Conservation (phyloP, 2,888 invertebrate species). For the Agrochola macilenta region DNA sequence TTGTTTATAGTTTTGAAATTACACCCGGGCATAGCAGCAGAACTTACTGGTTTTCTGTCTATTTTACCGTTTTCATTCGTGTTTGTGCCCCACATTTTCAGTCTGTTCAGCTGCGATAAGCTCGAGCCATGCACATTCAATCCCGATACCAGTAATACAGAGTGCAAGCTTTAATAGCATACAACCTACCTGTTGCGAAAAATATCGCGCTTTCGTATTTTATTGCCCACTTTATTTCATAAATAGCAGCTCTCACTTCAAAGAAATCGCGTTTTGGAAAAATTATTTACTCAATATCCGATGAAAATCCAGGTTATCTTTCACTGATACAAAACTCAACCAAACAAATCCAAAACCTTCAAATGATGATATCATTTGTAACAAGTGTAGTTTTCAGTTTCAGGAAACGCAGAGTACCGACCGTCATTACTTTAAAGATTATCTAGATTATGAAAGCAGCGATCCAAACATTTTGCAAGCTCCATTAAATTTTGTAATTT, state of each 20-base stretch:
- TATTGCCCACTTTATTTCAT: constrained; percentile 11
- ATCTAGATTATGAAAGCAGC: constrained; percentile 32
- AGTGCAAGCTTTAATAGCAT: constrained; percentile 39
- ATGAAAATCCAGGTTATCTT: constrained; percentile 7
- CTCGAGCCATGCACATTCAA: constrained; percentile 31
- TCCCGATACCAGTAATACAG: constrained; percentile 39
- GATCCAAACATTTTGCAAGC: constrained; percentile 34
- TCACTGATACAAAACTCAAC: neutral
- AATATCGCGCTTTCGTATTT: constrained; percentile 25
- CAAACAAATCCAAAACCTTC: constrained; percentile 21
- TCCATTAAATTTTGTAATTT: constrained; percentile 32
- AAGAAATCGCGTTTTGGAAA: constrained; percentile 8
- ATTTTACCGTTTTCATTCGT: constrained; percentile 15
- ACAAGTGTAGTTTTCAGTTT: constrained; percentile 29
- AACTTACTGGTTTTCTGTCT: constrained; percentile 7
- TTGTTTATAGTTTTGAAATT: constrained; percentile 16
- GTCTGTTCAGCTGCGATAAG: constrained; percentile 36
- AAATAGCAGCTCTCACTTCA: neutral
- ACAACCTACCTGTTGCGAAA: constrained; percentile 49
- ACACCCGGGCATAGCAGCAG: neutral
- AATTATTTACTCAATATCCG: neutral
- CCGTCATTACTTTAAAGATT: constrained; percentile 24
- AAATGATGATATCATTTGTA: constrained; percentile 28
- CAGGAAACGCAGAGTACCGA: constrained; percentile 28
- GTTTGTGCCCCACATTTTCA: constrained; percentile 35